Evolutionary conservation across 1,140 invertebrate genomes (phyloP).

Genomic region (Drosophila obscura): DNA sequence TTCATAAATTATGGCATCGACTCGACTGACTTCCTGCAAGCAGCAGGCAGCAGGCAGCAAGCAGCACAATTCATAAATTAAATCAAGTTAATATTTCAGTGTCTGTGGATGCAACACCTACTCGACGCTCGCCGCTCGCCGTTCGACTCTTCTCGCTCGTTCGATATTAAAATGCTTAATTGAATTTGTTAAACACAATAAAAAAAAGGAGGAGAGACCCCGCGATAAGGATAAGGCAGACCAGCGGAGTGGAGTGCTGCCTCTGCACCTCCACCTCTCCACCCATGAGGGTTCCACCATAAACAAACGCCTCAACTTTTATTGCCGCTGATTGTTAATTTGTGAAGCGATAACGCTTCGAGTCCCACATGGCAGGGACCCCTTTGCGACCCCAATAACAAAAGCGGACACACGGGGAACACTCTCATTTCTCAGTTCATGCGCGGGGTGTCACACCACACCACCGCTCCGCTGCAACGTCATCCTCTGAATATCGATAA

Average conservation of each 20-base stretch:
- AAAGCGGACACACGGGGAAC: no score
- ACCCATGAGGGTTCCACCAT: slow-evolving; percentile 44
- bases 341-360: slow-evolving; percentile 81
- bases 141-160: slow-evolving; percentile 5
- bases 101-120: slow-evolving; percentile 71
- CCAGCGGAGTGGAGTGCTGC: background rate
- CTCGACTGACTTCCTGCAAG: slow-evolving; percentile 40
- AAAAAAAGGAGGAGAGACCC: slow-evolving; percentile 23
- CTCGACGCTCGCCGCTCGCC: slow-evolving; percentile 13
- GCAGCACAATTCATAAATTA: slow-evolving; percentile 75
- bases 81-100: slow-evolving; percentile 83
- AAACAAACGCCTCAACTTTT: slow-evolving; percentile 82
- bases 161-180: slow-evolving; percentile 82
- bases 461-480: background rate
- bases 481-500: slow-evolving; percentile 65
- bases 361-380: no score
- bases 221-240: slow-evolving; percentile 51
- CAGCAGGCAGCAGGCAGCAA: slow-evolving; percentile 2
- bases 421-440: background rate
- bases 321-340: slow-evolving; percentile 83
- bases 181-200: slow-evolving; percentile 77
- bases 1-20: slow-evolving; percentile 44
- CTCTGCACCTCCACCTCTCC: slow-evolving; percentile 9
- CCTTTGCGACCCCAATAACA: slow-evolving; percentile 19
- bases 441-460: slow-evolving; percentile 1